Evolutionary conservation across 2,113 vertebrate genomes (phyloP).

Genomic region (Halcyon malimbica): DNA sequence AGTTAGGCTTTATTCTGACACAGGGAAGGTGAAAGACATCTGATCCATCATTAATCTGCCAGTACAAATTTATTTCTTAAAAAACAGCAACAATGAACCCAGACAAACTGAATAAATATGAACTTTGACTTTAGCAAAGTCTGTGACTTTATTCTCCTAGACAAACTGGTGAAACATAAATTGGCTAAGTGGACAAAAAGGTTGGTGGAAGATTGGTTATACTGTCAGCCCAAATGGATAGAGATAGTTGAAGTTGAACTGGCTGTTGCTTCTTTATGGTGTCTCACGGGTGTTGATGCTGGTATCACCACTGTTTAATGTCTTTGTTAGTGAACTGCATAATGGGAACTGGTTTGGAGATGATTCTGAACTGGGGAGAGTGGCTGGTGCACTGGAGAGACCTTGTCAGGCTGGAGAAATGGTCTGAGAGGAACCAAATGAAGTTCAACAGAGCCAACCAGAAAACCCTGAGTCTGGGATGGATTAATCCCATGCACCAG

Average conservation of each 20-base stretch:
- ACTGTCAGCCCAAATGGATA: not conserved
- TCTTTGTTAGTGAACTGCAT: not conserved
- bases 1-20: not conserved
- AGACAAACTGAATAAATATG: not conserved
- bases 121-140: not conserved
- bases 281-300: accelerated
- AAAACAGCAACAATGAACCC: not conserved
- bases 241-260: not conserved
- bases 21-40: not conserved
- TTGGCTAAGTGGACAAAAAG: not conserved
- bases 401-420: not conserved
- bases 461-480: not conserved
- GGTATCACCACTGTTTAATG: not conserved
- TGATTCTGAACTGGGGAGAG: not conserved
- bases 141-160: not conserved
- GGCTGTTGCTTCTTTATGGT: not conserved
- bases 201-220: not conserved
- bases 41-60: not conserved
- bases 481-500: not conserved
- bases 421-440: not conserved
- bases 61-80: not conserved
- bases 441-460: not conserved
- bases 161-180: not conserved
- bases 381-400: not conserved
- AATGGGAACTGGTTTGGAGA: not conserved